Evolutionary conservation across 92 coral and sea anemone species (phyloP).

Genomic region (Phymanthus crucifer): DNA sequence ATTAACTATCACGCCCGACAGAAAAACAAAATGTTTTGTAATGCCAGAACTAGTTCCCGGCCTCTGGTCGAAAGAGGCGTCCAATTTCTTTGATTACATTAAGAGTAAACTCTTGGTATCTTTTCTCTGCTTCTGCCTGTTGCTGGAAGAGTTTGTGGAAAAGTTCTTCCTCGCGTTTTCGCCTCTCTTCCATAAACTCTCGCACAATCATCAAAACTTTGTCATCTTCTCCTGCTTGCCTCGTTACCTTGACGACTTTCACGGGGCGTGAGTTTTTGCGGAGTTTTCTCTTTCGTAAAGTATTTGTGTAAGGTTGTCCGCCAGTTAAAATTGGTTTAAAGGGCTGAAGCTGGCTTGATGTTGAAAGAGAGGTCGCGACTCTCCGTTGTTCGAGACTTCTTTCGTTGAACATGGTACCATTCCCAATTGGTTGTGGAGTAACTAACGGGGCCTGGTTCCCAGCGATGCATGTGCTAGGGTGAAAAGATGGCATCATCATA

Average conservation of each 20-base stretch:
- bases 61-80: slow-evolving; percentile 61
- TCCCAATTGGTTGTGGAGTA: not conserved
- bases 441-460: not conserved
- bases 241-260: slow-evolving; percentile 56
- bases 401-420: not conserved
- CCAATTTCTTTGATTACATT: slow-evolving; percentile 84
- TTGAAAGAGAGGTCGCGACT: too few species aligned
- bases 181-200: slow-evolving; percentile 84
- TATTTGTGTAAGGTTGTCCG: not conserved
- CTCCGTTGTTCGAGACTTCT: not conserved
- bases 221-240: slow-evolving; percentile 51
- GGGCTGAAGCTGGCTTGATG: not conserved
- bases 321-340: not conserved
- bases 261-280: slow-evolving; percentile 65
- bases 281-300: slow-evolving; percentile 44
- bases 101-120: slow-evolving; percentile 83
- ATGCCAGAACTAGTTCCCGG: slow-evolving; percentile 7
- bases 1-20: too few species aligned
- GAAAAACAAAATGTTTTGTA: too few species aligned
- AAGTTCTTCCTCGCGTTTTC: slow-evolving; percentile 77
- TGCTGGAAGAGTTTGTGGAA: slow-evolving; percentile 74
- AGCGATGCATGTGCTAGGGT: not conserved
- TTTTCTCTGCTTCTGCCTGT: slow-evolving; percentile 76
- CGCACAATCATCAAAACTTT: slow-evolving; percentile 60
- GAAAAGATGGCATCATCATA: not conserved